Evolutionary conservation across 1,140 invertebrate genomes (phyloP), one percentile per base, ranked within the genome.

Genomic region (Ceratina australensis): DNA sequence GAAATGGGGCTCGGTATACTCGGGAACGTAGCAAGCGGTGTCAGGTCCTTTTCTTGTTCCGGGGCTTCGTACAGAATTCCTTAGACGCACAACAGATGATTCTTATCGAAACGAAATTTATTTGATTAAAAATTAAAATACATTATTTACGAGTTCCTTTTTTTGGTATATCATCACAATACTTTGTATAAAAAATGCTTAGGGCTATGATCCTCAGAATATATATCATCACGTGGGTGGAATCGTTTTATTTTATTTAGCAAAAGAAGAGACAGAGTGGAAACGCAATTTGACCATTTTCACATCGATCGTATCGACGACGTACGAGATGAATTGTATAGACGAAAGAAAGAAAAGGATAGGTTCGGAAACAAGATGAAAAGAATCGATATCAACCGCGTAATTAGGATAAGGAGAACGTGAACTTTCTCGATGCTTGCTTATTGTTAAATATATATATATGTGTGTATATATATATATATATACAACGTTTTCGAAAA

Each of bases 111-210:
- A 87, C 68, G 71, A 87, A 84, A 85, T 87, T 84, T 87, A 84
- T 87, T 87, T 79, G 75, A 86, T 87, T 80, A 87, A 82, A 87
- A 81, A 87, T 87, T 86, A 87, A 87, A 87, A 87, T 87, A 87
- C 86, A 87, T 84, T 76, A 63, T 76, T 77, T 47, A 78, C 61
- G 78, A 84, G 71, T 75, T 79, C 68, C 42, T 63, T 72, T 50
- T 74, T 75, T 81, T 82, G 78, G 61, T 82, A 42, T 82, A 79
- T 80, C 72, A 84, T 86, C 86, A 87, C 83, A 84, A 81, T 80
- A 67, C 75, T 83, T 84, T 74, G 83, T 82, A 81, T 84, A 82
- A 86, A 87, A 80, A 84, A 85, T 77, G 76, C 72, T 84, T 87
- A 87, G 69, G 75, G 71, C 78, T 87, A 87, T 73, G 64, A 24